Base-by-base conservation (phyloP, 92 coral and sea anemone genomes). In the Paramuricea clavata region DNA sequence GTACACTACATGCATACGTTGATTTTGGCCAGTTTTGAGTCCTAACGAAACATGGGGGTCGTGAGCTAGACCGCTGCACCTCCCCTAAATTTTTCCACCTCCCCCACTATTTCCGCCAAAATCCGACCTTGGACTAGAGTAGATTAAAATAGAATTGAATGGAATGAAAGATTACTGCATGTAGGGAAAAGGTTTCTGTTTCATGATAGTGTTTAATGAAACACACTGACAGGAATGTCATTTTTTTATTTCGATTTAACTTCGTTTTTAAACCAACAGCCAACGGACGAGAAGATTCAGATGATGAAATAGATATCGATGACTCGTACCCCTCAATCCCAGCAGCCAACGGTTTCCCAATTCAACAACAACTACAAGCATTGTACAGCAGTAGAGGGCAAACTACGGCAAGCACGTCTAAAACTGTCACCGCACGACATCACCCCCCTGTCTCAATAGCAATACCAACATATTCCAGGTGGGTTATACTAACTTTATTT, bases 341-440 rank as follows among this genome's bases (percentile, higher is more conserved):
- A 30, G 21, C 72, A 15, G 39, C 82, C n/a, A 76, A 76, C 23
- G 82, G 82, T 27, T 39, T 49, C 41, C 82, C 49, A 76, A 60
- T 76, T 5, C 52, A 36, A 22, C 67, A 49, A 16, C 82, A 76
- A 54, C 62, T 60, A 19, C 67, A 76, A 41, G 60, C 68, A 8
- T 26, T 49, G 7, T 26, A 56, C 21, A 65, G 72, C 72, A 76
- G 67, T 27, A 54, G 44, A 49, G 82, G 82, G 12, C 82, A 76
- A 76, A 76, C 82, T n/a, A 76, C 82, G 17, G 82, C 82, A 76
- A 76, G 44, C 47, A 22, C 67, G 13, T 76, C 82, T 28, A 76
- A 31, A 52, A 76, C 82, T 12, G 13, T 19, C 67, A 76, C 39
- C 67, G 27, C 82, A 12, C 26, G 82, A 52, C 22, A 60, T 12